Evolutionary conservation across 2,113 vertebrate genomes (phyloP).

Genomic region (Morone chrysops): DNA sequence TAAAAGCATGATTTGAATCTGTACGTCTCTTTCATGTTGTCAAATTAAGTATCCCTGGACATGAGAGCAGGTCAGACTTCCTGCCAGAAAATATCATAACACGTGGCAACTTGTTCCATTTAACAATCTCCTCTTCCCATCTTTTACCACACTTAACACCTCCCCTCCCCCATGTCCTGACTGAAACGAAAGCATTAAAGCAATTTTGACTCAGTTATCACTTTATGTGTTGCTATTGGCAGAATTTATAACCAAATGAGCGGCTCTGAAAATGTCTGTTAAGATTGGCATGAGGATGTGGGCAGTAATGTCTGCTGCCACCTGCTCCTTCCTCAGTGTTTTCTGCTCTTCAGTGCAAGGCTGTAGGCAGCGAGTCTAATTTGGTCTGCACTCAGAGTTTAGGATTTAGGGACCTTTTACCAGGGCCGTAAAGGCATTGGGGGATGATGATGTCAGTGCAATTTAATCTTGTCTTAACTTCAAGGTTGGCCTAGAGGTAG

Average conservation of each 20-base stretch:
- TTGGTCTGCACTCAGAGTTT: conserved; percentile 63
- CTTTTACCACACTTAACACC: conserved; percentile 43
- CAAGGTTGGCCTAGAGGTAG: conserved; percentile 51
- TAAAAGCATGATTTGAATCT: conserved; percentile 30
- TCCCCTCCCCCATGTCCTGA: conserved; percentile 15
- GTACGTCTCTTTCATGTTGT: conserved; percentile 4
- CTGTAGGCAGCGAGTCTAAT: conserved; percentile 59
- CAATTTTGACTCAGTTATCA: conserved; percentile 65
- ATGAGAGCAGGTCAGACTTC: conserved; percentile 18
- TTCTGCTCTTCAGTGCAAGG: conserved; percentile 56
- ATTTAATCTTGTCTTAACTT: conserved; percentile 60
- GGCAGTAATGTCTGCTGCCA: conserved; percentile 74
- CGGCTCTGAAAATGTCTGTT: conserved; percentile 64
- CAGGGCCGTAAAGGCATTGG: conserved; percentile 44
- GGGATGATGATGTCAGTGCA: conserved; percentile 59
- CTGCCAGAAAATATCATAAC: conserved; percentile 42
- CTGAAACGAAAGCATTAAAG: conserved; percentile 58
- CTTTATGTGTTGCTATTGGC: conserved; percentile 56
- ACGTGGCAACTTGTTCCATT: conserved; percentile 49
- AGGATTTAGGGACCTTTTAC: conserved; percentile 66
- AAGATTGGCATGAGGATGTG: conserved; percentile 72
- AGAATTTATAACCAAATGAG: conserved; percentile 67
- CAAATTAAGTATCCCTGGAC: conserved; percentile 28
- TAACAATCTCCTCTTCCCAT: conserved; percentile 44
- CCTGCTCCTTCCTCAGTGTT: conserved; percentile 72